These are phyloP conservation scores for Drosophila affinis DNA, from an alignment of 2,888 invertebrate genomes.

Conservation along the genomic window DNA sequence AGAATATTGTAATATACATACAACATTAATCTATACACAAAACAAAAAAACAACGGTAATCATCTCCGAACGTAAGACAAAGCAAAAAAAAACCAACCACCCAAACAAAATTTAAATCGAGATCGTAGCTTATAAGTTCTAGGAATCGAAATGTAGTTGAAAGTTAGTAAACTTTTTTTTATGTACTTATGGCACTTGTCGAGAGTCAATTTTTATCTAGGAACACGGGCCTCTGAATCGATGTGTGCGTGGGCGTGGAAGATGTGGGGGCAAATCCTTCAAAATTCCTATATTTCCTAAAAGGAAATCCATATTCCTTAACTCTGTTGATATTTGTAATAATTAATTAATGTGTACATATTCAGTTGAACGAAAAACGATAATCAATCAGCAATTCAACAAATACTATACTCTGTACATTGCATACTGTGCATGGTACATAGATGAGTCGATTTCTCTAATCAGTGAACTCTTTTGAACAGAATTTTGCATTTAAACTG, in stretches of 20 bases:
- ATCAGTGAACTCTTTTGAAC: not conserved
- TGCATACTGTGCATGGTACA: no score
- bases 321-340: not conserved
- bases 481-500: not conserved
- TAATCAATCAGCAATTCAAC: no score
- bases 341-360: no score
- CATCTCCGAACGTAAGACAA: not conserved
- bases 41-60: conserved; percentile 13
- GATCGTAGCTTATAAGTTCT: conserved; percentile 39
- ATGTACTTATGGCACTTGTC: conserved; percentile 24
- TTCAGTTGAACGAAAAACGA: no score
- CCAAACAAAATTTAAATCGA: not conserved
- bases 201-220: conserved; percentile 38
- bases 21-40: conserved; percentile 28
- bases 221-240: conserved; percentile 17
- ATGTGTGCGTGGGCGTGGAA: conserved; percentile 9
- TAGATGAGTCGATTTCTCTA: no score
- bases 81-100: conserved; percentile 13
- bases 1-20: conserved; percentile 59
- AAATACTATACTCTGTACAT: no score
- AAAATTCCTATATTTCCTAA: not conserved
- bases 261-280: conserved; percentile 12
- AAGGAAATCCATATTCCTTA: not conserved
- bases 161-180: conserved; percentile 35
- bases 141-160: conserved; percentile 38